Conservation (phyloP, 2,888 invertebrate species). For the Gortyna flavago region DNA sequence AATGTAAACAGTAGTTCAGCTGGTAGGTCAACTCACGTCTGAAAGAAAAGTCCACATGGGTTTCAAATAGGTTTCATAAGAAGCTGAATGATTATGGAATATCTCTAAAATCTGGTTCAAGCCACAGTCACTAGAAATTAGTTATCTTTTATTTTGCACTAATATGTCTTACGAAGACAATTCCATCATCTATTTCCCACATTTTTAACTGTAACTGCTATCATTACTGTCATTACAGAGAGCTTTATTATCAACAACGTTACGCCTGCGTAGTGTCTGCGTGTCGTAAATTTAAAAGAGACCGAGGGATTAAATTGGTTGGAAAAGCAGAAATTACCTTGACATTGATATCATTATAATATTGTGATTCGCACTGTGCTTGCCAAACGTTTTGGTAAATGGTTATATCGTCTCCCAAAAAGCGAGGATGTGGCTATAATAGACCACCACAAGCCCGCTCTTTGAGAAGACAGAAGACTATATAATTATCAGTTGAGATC, state of each 20-base stretch:
- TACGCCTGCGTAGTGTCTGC: slow-evolving; percentile 14
- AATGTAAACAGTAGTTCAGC: neutral
- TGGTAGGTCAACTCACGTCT: neutral
- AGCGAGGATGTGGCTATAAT: slow-evolving; percentile 4
- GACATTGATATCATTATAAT: slow-evolving; percentile 49
- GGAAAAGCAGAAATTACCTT: slow-evolving; percentile 33
- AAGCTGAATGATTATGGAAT: neutral
- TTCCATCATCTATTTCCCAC: neutral
- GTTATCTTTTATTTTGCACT: neutral
- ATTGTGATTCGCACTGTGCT: neutral
- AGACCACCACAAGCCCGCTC: too few relatives aligned
- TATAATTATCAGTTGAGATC: neutral
- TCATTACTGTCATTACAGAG: neutral
- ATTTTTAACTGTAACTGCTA: neutral
- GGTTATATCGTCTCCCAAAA: neutral
- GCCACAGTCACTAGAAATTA: neutral
- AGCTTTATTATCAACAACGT: slow-evolving; percentile 32
- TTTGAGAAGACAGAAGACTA: neutral
- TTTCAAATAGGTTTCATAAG: neutral
- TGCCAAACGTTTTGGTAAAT: slow-evolving; percentile 35
- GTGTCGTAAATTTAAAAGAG: slow-evolving; percentile 41
- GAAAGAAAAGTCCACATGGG: neutral
- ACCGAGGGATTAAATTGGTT: slow-evolving; percentile 22
- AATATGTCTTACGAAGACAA: neutral
- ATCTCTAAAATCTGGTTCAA: neutral